A percentile compares a stretch with the other conserved stretches of the same genome.
These are phyloP conservation scores for Brachyistius frenatus DNA, from an alignment of 2,113 vertebrate species.

Conservation along the genomic window DNA sequence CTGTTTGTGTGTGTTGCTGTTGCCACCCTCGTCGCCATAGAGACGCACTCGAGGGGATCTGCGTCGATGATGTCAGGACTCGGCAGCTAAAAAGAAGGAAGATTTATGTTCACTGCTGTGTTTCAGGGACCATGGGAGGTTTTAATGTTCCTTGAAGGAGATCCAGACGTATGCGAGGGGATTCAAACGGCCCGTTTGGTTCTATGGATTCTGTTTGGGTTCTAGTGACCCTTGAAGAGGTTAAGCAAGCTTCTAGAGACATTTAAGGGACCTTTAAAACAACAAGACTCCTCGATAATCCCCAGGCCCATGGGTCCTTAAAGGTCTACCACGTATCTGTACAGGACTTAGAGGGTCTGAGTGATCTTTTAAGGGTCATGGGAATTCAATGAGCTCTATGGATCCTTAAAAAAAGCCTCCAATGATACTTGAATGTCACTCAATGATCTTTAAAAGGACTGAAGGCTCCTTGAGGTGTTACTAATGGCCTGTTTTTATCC, in stretches of 20 bases:
- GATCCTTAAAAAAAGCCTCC: no score
- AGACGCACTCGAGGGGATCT: slow-evolving; percentile 13
- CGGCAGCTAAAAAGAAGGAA: background rate
- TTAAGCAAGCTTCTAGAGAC: background rate
- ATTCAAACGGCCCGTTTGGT: background rate
- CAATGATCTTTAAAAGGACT: no score
- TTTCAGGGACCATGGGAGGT: background rate
- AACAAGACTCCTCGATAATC: no score
- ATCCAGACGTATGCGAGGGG: background rate
- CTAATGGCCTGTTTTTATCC: background rate
- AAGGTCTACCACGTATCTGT: background rate
- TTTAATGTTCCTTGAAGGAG: background rate
- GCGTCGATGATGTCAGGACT: slow-evolving; percentile 7
- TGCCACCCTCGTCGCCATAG: slow-evolving; percentile 32
- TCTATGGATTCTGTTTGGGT: background rate
- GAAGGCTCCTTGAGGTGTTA: no score
- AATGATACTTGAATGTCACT: no score
- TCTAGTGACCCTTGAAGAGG: background rate
- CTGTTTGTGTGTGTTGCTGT: slow-evolving; percentile 38
- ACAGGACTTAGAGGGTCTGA: background rate
- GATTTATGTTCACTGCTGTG: background rate
- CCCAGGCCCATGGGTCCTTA: background rate
- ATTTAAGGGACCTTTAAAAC: no score
- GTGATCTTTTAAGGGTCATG: background rate
- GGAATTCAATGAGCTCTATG: no score